Evolutionary conservation across 2,113 vertebrate species (phyloP), one percentile per base, ranked within the genome.

Genomic region (Psittacara wagleri): DNA sequence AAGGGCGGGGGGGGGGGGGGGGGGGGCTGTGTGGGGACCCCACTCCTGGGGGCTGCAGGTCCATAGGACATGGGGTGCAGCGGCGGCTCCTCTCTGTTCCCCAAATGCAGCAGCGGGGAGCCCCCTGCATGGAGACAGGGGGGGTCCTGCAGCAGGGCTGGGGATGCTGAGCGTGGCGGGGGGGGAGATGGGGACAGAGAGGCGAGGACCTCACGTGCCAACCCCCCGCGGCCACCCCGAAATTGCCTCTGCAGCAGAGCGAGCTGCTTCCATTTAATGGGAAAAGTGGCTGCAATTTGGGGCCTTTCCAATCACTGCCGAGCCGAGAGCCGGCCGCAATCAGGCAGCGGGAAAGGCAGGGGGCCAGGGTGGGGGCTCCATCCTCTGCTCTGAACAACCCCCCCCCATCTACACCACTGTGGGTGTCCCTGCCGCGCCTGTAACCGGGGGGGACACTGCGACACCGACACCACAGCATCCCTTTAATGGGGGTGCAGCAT

Each of bases 271-370:
- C 75, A 91, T 93, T 97, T 89, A 87, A 96, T 54, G 87, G 88
- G 84, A 70, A 95, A 96, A 97, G 96, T 82, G 97, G 95, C 75
- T 10, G 88, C 96, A 94, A 96, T 96, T 92, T 97, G 96, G 95
- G 96, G 91, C 95, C 67, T 54, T 85, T 93, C 66, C 83, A 90
- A 37, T 59, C 67, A 9, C 78, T 1, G 17, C 14, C 6, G 12
- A 82, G 79, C 69, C 1, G 27, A 72, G 78, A 2, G 15, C 57
- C 7, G 28, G 73, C 84, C 2, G 54, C 88, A 89, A 41, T 90
- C 72, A 78, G 68, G 67, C 23, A 1, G 7, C 23, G 23, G 76
- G 59, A 28, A 29, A 59, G 39, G 54, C 5, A 1, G 75, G 74
- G 54, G 54, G 31, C 14, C 4, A 3, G 43, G 18, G 5, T 4